Percentiles rank a stretch among this genome's conserved stretches.
These are phyloP conservation scores for Todiramphus chloris DNA, from an alignment of 2,113 vertebrate genomes.

Conservation along the genomic window DNA sequence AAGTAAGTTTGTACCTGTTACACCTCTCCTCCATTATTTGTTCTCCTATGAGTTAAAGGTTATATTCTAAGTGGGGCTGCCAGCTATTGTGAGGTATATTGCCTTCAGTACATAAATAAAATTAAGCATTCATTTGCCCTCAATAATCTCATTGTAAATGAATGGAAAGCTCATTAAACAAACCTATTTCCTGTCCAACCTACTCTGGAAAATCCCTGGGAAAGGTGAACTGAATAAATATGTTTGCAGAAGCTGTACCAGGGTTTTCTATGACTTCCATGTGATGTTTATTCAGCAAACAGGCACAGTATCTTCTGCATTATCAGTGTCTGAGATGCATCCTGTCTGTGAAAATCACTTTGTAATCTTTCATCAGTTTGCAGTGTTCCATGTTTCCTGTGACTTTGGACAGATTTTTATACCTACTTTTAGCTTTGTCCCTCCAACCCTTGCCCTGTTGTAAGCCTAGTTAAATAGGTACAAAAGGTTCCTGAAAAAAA, in stretches of 20 bases:
- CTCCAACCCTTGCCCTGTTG: background rate
- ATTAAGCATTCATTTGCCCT: background rate
- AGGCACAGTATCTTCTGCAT: slow-evolving; percentile 6
- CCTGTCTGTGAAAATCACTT: background rate
- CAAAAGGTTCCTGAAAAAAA: background rate
- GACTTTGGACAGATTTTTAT: background rate
- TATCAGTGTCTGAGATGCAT: slow-evolving; percentile 7
- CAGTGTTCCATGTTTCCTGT: background rate
- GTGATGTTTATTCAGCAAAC: slow-evolving; percentile 52
- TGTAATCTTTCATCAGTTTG: background rate
- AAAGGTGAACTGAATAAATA: background rate
- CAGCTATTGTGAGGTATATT: background rate
- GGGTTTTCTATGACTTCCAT: slow-evolving; percentile 48
- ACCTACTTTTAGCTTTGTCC: background rate
- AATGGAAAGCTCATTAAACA: background rate
- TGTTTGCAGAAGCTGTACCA: slow-evolving; percentile 19
- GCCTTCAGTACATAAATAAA: background rate
- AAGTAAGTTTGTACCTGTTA: background rate
- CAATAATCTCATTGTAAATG: background rate
- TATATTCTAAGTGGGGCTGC: background rate
- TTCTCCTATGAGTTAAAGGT: background rate
- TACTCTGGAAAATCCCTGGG: background rate
- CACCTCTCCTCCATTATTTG: background rate
- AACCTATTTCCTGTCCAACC: background rate
- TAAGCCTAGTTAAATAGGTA: slow-evolving; percentile 46